phyloP scores from a whole-genome alignment of 1,140 invertebrate genomes.

The Drosophila bocqueti region DNA sequence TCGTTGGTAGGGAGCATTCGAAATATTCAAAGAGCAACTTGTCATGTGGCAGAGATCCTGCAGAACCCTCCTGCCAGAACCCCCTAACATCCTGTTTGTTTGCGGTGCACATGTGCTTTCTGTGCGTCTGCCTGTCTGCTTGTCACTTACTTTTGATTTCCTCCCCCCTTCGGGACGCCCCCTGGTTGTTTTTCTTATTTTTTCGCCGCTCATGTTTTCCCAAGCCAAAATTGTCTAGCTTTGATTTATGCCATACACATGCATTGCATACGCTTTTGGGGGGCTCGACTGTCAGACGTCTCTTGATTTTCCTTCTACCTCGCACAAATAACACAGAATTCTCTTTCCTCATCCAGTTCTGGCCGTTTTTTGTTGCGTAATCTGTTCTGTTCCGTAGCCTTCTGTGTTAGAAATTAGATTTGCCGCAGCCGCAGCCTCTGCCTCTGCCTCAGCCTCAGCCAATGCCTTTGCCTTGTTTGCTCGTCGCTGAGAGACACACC shows the following conservation, averaged over 20 bases:
- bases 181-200: constrained; percentile 50
- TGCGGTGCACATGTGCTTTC: constrained; percentile 80
- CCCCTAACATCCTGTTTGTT: constrained; percentile 62
- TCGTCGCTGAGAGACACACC: constrained; percentile 41
- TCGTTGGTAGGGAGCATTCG: constrained; percentile 30
- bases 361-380: constrained; percentile 63
- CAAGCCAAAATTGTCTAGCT: constrained; percentile 81
- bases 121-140: constrained; percentile 78
- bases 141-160: constrained; percentile 83
- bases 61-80: neutral
- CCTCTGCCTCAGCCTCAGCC: constrained; percentile 23
- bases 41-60: constrained; percentile 39
- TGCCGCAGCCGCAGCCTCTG: constrained; percentile 43
- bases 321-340: constrained; percentile 24
- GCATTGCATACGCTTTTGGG: constrained; percentile 77
- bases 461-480: constrained; percentile 33
- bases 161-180: constrained; percentile 42
- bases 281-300: constrained; percentile 60
- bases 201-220: constrained; percentile 63
- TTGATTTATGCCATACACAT: constrained; percentile 82
- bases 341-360: constrained; percentile 28
- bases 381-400: constrained; percentile 36
- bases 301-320: constrained; percentile 57
- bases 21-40: constrained; percentile 75
- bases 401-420: constrained; percentile 74